These are phyloP conservation scores for Corythaixoides concolor DNA, from an alignment of 2,113 vertebrate species.

Conservation along the genomic window DNA sequence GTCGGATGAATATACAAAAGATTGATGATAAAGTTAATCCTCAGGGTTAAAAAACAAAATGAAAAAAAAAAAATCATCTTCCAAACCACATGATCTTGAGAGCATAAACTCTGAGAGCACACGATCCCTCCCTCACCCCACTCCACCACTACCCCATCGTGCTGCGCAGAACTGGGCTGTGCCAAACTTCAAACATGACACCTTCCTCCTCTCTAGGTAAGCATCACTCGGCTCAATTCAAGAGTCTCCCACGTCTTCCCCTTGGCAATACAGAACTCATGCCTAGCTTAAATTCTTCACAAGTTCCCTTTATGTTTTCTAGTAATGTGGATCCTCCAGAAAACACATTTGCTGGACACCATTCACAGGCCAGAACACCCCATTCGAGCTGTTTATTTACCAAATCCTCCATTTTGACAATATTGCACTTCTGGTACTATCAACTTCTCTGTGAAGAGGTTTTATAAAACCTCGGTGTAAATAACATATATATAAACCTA, in stretches of 20 bases:
- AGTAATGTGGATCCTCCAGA: background rate
- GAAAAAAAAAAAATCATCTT: background rate
- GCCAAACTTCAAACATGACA: background rate
- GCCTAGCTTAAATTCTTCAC: background rate
- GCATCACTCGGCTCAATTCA: background rate
- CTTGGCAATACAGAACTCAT: background rate
- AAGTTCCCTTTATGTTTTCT: background rate
- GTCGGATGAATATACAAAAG: background rate
- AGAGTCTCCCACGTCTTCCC: background rate
- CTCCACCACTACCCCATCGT: accelerated
- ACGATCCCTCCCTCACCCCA: accelerated
- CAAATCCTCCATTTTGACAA: background rate
- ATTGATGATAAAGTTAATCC: background rate
- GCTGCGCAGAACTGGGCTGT: background rate
- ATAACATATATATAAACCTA: too few relatives aligned
- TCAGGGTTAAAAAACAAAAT: accelerated
- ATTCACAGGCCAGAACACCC: background rate
- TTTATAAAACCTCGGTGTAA: background rate
- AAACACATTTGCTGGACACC: background rate
- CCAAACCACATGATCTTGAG: background rate
- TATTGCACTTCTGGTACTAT: background rate
- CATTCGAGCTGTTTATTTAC: background rate
- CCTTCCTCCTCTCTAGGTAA: background rate
- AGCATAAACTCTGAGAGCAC: background rate
- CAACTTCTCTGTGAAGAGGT: background rate